phyloP scores from a whole-genome alignment of 2,113 vertebrate species.

The Leiothrix lutea region DNA sequence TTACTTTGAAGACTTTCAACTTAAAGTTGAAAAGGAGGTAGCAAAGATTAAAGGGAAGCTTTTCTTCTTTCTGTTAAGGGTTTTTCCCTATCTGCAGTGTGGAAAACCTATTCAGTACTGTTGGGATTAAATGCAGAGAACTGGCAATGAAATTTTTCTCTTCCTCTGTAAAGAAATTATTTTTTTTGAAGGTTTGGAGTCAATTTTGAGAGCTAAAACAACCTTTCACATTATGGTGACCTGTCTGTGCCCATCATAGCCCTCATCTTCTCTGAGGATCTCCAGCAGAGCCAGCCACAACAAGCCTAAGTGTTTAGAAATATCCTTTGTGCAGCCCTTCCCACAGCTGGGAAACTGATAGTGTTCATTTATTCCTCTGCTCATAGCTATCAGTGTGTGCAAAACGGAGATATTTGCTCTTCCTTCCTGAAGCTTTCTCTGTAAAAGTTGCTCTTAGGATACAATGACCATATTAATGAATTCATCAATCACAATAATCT shows the following conservation, averaged over 20 bases:
- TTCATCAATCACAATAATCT: slow-evolving; percentile 60
- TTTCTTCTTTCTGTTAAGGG: not conserved
- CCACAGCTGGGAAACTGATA: not conserved
- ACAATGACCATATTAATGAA: not conserved
- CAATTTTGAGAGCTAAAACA: not conserved
- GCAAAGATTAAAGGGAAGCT: not conserved
- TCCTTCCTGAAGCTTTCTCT: slow-evolving; percentile 17
- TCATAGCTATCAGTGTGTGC: not conserved
- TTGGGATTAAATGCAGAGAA: not conserved
- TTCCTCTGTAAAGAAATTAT: not conserved
- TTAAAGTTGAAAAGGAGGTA: not conserved
- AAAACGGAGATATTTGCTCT: not conserved
- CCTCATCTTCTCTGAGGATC: not conserved
- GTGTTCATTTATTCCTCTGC: not conserved
- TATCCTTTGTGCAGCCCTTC: not conserved
- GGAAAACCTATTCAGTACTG: not conserved
- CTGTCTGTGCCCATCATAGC: not conserved
- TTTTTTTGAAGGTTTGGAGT: not conserved
- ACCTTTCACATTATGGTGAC: not conserved
- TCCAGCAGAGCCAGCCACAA: not conserved
- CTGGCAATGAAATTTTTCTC: not conserved
- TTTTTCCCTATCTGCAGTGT: not conserved
- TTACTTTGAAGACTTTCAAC: not conserved
- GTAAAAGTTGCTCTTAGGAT: not conserved
- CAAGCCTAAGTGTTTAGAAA: not conserved